phyloP scores from a whole-genome alignment of 2,888 invertebrate genomes.

The Microctonus brassicae region DNA sequence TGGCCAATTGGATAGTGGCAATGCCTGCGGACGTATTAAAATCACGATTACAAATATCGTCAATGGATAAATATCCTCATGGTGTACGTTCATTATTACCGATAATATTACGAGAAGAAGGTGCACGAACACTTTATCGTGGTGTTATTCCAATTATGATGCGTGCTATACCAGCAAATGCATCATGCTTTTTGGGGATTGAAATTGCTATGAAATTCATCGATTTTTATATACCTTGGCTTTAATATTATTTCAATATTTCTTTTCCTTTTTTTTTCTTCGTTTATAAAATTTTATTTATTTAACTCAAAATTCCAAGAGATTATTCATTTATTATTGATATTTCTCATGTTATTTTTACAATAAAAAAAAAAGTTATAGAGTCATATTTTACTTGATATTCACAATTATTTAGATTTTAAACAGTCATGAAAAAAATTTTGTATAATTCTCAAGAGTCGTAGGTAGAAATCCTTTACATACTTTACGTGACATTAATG shows the following conservation, averaged over 20 bases:
- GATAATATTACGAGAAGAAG: constrained; percentile 41
- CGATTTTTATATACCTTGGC: constrained; percentile 34
- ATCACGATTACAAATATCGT: constrained; percentile 45
- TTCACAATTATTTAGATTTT: too few relatives aligned
- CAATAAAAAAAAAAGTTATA: too few relatives aligned
- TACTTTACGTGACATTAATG: too few relatives aligned
- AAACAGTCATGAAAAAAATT: too few relatives aligned
- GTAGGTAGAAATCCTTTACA: too few relatives aligned
- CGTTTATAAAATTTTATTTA: background rate
- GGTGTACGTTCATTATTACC: constrained; percentile 44
- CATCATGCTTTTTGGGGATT: constrained; percentile 48
- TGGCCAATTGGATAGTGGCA: constrained; percentile 43
- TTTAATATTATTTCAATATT: too few relatives aligned
- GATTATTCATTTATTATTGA: background rate
- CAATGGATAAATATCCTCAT: constrained; percentile 39
- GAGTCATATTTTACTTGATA: too few relatives aligned
- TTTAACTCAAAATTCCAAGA: too few relatives aligned
- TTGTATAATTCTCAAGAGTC: too few relatives aligned
- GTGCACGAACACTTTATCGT: constrained; percentile 41
- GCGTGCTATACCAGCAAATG: constrained; percentile 48
- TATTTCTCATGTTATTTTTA: too few relatives aligned
- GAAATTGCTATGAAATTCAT: constrained; percentile 44
- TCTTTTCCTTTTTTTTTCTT: background rate
- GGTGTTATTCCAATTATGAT: constrained; percentile 46
- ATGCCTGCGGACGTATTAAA: constrained; percentile 50